Conservation (phyloP, 1,140 invertebrate genomes). For the Megalonaias nervosa region DNA sequence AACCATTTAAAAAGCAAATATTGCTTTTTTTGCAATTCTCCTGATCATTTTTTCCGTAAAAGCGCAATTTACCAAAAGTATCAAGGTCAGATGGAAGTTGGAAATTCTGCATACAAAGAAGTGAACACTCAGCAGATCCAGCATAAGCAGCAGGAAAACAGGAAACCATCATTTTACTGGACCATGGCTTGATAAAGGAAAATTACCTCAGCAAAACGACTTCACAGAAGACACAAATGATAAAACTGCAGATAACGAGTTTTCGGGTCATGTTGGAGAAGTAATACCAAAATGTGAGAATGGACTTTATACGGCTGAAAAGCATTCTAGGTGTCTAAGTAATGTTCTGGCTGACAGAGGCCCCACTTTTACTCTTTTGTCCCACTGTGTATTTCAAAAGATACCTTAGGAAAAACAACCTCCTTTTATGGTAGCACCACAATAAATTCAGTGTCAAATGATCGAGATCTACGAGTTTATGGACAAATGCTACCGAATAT, state of each 20-base stretch:
- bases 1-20: background rate
- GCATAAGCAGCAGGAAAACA: no score
- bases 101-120: constrained; percentile 3
- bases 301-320: background rate
- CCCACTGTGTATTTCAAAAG: constrained; percentile 7
- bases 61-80: background rate
- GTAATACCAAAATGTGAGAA: background rate
- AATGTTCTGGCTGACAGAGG: constrained; percentile 12
- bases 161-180: no score
- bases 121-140: no score
- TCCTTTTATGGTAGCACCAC: background rate
- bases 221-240: background rate
- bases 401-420: background rate
- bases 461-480: background rate
- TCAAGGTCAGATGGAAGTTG: no score
- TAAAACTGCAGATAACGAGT: background rate
- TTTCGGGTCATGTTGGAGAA: constrained; percentile 5
- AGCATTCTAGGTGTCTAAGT: background rate
- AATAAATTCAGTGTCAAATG: background rate
- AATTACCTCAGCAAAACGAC: background rate
- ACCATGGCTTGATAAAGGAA: no score
- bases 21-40: background rate
- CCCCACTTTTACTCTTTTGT: constrained; percentile 2
- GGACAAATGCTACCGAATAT: background rate
- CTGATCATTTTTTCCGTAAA: no score